Evolutionary conservation across 1,140 invertebrate species (phyloP), one percentile per base, ranked within the genome.

Genomic region (Scaptomyza graminum): DNA sequence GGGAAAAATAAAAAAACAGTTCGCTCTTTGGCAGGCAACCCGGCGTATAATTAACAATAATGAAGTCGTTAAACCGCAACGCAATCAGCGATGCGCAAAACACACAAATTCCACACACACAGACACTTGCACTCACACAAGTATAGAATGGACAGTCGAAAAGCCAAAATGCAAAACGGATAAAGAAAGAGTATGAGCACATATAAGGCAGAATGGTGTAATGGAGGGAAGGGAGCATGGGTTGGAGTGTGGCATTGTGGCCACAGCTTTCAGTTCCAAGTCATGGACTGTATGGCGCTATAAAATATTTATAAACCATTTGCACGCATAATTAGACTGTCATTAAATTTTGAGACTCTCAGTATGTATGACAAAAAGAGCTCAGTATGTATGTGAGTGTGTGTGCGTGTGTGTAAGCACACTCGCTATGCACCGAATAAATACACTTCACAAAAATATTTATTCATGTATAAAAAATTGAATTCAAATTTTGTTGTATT

Each of bases 231-330:
- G 8, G 3, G 49, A 5, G 8, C 12, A 18, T 22, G 16, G 16
- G 31, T 2, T 9, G 31, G 31, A 1, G 31, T 71, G 50, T 46
- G 44, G 52, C 39, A 67, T 34, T 74, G 60, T 37, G 54, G 46
- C 41, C 57, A 56, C 34, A 60, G 39, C 52, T 49, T 55, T 49
- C 71, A 59, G 41, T 39, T 62, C 15, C 64, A 82, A 87, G 83
- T 88, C 79, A 81, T 49, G 76, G 80, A 73, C 80, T 72, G 64
- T 4, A 52, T 64, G 73, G 62, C 22, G 15, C n/a, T 80, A 78
- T 88, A 79, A 83, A 88, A 88, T 88, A 88, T 88, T 88, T 88
- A 88, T 88, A 83, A 88, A 88, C 76, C 83, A 88, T 88, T 88
- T 88, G 83, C 83, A 88, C 83, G 83, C 83, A 88, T 88, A 88